Evolutionary conservation across 2,888 invertebrate genomes (phyloP), one percentile per base, ranked within the genome.

Genomic region (Deilephila porcellus): DNA sequence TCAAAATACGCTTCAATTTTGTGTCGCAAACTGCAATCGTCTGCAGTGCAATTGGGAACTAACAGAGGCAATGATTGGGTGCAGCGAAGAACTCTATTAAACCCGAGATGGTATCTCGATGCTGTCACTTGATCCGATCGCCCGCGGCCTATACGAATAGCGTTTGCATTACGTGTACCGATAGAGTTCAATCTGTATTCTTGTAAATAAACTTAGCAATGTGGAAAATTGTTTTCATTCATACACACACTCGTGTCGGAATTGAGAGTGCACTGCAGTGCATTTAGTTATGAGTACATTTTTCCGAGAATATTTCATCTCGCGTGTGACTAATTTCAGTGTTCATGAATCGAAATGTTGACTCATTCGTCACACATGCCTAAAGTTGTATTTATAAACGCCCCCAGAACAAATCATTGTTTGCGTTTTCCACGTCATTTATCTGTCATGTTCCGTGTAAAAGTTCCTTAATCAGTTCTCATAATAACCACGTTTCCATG

Each of bases 31-130:
- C 78, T 75, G 74, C 75, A 74, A 81, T 81, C 84, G 85, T 80
- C 81, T 83, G 80, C 80, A 79, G 78, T 77, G 78, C 78, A 77
- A 81, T 82, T 83, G 80, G 78, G 78, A 81, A 80, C 80, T 79
- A 82, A 81, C 83, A 80, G 82, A 79, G 83, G 86, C 89, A 88
- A 86, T 90, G 88, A 91, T 91, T 89, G 89, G 91, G 85, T 90
- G 90, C 91, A 90, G 79, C 87, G 87, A 88, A 88, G 87, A 91
- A 91, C 89, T 92, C 92, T 87, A 91, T 93, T 92, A 91, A 83
- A 87, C 83, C 85, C 82, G 86, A 86, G 90, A 91, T 89, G 88
- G 86, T 90, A 91, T 92, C 92, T 87, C 83, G 84, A 77, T 76
- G 86, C 87, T 90, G 91, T 91, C 91, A 89, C 89, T 88, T 90